Percentiles rank a stretch among this genome's conserved stretches.
These are phyloP conservation scores for Brachypteracias leptosomus DNA, from an alignment of 2,113 vertebrate genomes.

Conservation along the genomic window DNA sequence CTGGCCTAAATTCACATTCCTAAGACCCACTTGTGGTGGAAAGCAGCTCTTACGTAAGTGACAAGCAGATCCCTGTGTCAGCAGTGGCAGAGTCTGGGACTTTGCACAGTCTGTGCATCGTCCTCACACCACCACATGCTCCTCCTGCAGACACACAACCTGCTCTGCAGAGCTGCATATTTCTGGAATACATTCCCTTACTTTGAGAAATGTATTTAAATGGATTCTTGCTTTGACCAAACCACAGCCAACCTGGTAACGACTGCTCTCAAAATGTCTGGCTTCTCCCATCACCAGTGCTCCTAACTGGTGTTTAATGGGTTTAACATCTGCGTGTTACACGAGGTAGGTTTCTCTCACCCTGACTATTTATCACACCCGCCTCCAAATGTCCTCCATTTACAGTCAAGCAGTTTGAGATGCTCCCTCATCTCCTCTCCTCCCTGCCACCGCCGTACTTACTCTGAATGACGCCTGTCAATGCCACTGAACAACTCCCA, in stretches of 20 bases:
- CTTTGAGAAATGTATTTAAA: neutral
- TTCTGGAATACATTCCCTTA: neutral
- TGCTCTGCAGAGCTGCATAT: neutral
- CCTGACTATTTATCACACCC: constrained; percentile 18
- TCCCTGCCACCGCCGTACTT: constrained; percentile 31
- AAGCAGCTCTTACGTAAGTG: neutral
- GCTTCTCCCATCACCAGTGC: neutral
- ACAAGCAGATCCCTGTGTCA: constrained; percentile 1
- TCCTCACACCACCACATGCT: neutral
- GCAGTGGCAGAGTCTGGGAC: neutral
- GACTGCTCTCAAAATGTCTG: neutral
- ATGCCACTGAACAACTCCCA: constrained; percentile 91
- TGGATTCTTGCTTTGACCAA: neutral
- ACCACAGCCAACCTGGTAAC: neutral
- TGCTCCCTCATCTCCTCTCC: neutral
- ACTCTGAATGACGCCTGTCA: constrained; percentile 88
- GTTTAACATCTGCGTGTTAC: neutral
- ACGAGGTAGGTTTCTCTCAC: constrained; percentile 4
- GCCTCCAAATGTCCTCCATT: neutral
- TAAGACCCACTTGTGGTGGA: neutral
- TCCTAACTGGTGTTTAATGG: neutral
- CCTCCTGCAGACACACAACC: neutral
- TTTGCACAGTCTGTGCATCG: neutral
- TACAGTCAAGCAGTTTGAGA: neutral
- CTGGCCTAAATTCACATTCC: constrained; percentile 26